Percentiles rank a stretch among this genome's conserved stretches.
phyloP scores from a whole-genome alignment of 2,113 vertebrate species.

The Rhabdomys dilectus region DNA sequence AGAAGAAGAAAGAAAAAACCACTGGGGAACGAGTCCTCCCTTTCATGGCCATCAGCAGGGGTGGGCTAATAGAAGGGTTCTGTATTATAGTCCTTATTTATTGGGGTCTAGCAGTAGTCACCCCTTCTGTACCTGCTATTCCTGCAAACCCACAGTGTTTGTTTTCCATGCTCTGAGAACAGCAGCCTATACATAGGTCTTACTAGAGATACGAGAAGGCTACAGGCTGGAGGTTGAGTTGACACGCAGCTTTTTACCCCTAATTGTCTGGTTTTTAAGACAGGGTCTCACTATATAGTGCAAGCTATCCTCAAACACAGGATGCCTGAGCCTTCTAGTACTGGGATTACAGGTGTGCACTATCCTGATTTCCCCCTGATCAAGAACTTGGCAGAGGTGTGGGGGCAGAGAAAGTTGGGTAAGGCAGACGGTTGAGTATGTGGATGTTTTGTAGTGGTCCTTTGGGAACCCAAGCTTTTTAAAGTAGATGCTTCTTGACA shows the following conservation, averaged over 20 bases:
- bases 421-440: neutral
- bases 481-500: neutral
- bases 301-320: neutral
- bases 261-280: neutral
- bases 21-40: neutral
- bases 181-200: too few species aligned
- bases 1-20: neutral
- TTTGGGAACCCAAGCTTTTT: neutral
- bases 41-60: neutral
- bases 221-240: neutral
- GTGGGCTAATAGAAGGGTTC: conserved; percentile 38
- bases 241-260: neutral
- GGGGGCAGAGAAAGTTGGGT: neutral
- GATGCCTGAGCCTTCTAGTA: neutral
- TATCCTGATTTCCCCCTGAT: neutral
- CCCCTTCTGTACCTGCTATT: conserved; percentile 58
- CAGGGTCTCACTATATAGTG: neutral
- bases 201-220: neutral
- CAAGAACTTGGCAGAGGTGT: neutral
- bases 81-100: conserved; percentile 61
- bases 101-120: conserved; percentile 55
- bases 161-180: neutral
- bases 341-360: neutral
- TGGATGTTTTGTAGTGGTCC: neutral
- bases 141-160: conserved; percentile 7